These are phyloP conservation scores for Rutilus rutilus DNA, from an alignment of 2,113 vertebrate species.

Conservation along the genomic window DNA sequence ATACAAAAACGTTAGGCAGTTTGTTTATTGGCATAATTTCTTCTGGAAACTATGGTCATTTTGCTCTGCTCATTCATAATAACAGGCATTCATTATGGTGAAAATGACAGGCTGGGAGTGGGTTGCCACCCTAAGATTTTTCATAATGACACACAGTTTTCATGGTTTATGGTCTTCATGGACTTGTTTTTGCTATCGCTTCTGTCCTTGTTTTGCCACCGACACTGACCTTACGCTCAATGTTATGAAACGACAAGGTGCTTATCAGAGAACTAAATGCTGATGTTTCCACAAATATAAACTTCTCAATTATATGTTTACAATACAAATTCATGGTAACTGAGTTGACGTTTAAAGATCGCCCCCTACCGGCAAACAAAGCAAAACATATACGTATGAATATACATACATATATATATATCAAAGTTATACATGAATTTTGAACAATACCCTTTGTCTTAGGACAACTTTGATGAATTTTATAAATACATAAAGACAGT, in stretches of 20 bases:
- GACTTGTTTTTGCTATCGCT: conserved; percentile 5
- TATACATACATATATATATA: too few relatives aligned
- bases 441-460: too few relatives aligned
- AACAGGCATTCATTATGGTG: conserved; percentile 23
- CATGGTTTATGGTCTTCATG: conserved; percentile 18
- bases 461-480: too few relatives aligned
- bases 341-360: neutral
- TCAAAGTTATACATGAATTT: too few relatives aligned
- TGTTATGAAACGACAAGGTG: neutral
- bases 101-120: conserved; percentile 23
- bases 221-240: neutral
- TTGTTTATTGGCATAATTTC: neutral
- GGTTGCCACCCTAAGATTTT: conserved; percentile 25
- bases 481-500: too few relatives aligned
- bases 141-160: conserved; percentile 27
- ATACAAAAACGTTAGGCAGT: neutral
- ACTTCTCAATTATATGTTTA: neutral
- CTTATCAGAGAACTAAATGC: neutral
- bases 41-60: conserved; percentile 11
- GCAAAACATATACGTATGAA: neutral
- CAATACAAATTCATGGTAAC: neutral
- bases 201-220: neutral
- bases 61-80: conserved; percentile 11
- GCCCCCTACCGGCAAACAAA: neutral
- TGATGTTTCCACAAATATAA: neutral